Evolutionary conservation across 2,113 vertebrate genomes (phyloP).

Genomic region (Helogale parvula): DNA sequence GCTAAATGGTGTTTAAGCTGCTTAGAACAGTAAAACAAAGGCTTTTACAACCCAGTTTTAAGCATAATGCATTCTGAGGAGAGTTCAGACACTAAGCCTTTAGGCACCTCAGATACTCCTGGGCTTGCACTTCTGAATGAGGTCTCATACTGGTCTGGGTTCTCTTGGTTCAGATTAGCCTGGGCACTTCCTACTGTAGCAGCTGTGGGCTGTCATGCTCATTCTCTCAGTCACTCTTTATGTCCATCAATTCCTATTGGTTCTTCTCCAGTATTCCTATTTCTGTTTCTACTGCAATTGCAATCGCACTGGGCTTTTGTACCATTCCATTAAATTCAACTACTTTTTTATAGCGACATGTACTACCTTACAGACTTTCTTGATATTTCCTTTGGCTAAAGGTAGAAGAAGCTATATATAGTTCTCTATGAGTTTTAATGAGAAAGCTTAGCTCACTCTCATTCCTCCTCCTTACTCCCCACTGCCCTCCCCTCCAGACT

Average conservation of each 20-base stretch:
- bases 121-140: not conserved
- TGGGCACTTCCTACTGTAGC: not conserved
- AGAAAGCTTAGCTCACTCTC: not conserved
- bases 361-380: not conserved
- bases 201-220: not conserved
- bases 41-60: not conserved
- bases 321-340: conserved; percentile 23
- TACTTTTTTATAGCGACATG: not conserved
- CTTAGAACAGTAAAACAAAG: not conserved
- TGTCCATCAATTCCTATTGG: not conserved
- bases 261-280: not conserved
- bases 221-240: not conserved
- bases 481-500: not conserved
- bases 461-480: not conserved
- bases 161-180: not conserved
- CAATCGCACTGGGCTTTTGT: not conserved
- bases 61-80: not conserved
- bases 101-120: not conserved
- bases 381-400: conserved; percentile 11
- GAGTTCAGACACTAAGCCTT: not conserved
- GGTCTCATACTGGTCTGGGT: not conserved
- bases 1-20: not conserved
- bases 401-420: not conserved
- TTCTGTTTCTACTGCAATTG: not conserved
- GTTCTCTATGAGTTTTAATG: not conserved